phyloP scores from a whole-genome alignment of 2,888 invertebrate genomes.

The Calameuta idolon region DNA sequence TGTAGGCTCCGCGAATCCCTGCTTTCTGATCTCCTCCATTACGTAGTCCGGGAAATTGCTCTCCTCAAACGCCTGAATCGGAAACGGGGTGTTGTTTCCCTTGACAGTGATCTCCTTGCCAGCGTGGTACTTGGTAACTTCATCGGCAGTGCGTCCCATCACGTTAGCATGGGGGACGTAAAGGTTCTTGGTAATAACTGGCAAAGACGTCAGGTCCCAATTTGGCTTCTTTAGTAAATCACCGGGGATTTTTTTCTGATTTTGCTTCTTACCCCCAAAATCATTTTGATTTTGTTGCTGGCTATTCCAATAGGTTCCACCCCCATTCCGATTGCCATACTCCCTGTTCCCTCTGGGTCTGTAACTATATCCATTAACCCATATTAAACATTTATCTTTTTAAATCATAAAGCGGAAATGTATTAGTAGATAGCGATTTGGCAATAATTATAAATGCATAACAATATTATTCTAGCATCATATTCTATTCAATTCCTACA shows the following conservation, averaged over 20 bases:
- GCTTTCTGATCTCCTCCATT: conserved; percentile 82
- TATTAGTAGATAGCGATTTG: not conserved
- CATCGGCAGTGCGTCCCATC: conserved; percentile 76
- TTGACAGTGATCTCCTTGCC: conserved; percentile 90
- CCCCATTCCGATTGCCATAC: conserved; percentile 55
- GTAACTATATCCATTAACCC: conserved; percentile 2
- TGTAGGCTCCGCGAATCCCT: conserved; percentile 88
- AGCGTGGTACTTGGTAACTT: conserved; percentile 80
- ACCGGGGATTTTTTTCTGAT: conserved; percentile 75
- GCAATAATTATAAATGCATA: not conserved
- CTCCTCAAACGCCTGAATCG: conserved; percentile 91
- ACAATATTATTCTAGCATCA: not conserved
- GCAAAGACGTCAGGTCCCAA: conserved; percentile 83
- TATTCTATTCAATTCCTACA: not conserved
- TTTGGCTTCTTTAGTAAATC: conserved; percentile 81
- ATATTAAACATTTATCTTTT: not conserved
- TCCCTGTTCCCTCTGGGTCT: conserved; percentile 61
- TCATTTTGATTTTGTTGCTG: conserved; percentile 52
- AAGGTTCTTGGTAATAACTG: conserved; percentile 91
- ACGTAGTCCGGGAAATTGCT: conserved; percentile 90
- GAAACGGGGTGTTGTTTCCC: conserved; percentile 88
- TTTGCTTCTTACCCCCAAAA: conserved; percentile 49
- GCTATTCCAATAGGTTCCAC: conserved; percentile 62
- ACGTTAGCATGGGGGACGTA: conserved; percentile 86
- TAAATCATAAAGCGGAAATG: not conserved